Percentiles rank a stretch among this genome's conserved stretches.
Evolutionary conservation across 2,797 vertebrate species (phyloP).

Genomic region (Mormyrops attenuatus): DNA sequence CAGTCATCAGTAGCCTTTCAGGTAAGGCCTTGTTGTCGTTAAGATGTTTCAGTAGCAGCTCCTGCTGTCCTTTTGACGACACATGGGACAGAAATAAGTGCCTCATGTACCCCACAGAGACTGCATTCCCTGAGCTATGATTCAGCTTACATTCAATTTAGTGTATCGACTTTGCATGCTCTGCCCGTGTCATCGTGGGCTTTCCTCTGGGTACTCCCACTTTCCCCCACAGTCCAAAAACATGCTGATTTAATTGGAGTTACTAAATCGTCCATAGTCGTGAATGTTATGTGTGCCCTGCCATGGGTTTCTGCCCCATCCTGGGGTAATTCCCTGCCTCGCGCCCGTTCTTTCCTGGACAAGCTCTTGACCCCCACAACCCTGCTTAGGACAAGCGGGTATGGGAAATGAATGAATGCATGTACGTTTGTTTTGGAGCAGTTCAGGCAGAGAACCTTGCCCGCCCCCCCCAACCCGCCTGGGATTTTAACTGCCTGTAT

Average conservation of each 20-base stretch:
- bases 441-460: background rate
- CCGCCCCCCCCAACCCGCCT: too few relatives aligned
- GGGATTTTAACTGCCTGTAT: background rate
- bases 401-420: background rate
- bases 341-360: background rate
- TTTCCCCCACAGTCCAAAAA: background rate
- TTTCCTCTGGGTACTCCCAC: too few relatives aligned
- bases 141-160: too few relatives aligned
- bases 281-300: background rate
- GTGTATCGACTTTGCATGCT: too few relatives aligned
- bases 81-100: background rate
- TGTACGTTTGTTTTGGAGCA: background rate
- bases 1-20: constrained; percentile 62
- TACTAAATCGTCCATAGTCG: background rate
- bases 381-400: background rate
- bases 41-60: constrained; percentile 1
- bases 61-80: background rate
- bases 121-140: background rate
- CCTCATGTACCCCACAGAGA: background rate
- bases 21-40: constrained; percentile 51
- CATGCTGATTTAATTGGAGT: background rate
- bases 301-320: background rate
- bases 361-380: background rate
- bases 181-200: too few relatives aligned
- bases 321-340: background rate